phyloP scores from a whole-genome alignment of 2,113 vertebrate genomes.

The Progne subis region DNA sequence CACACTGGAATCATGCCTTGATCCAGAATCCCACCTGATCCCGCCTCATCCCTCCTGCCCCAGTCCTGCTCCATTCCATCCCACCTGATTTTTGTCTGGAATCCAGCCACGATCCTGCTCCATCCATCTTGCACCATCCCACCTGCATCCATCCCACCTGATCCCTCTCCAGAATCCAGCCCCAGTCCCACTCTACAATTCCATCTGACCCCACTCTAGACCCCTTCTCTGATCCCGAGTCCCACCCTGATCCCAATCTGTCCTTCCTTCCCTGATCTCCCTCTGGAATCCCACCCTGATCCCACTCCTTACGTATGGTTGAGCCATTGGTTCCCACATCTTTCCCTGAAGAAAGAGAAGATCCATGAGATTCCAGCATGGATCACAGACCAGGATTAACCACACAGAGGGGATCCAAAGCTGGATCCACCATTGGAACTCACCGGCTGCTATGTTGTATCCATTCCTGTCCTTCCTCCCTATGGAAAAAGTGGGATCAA shows the following conservation, averaged over 20 bases:
- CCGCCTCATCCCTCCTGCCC: too few relatives aligned
- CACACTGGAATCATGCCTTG: too few relatives aligned
- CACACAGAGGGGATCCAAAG: background rate
- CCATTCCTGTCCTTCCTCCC: background rate
- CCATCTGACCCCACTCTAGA: background rate
- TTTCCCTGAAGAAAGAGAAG: background rate
- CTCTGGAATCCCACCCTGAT: background rate
- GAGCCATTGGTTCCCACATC: rapidly evolving
- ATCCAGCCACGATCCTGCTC: background rate
- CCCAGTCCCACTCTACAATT: too few relatives aligned
- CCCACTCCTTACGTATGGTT: rapidly evolving
- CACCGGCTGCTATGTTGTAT: rapidly evolving
- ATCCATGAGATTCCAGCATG: background rate
- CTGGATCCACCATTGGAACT: background rate
- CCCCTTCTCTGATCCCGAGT: too few relatives aligned
- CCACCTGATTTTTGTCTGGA: too few relatives aligned
- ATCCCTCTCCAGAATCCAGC: background rate
- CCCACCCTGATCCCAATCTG: background rate
- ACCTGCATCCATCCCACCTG: too few relatives aligned
- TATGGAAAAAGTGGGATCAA: background rate
- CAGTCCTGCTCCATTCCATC: too few relatives aligned
- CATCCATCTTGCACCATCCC: background rate
- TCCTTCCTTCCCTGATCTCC: rapidly evolving
- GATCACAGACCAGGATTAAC: background rate
- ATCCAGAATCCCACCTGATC: background rate